Conservation (phyloP, 2,797 vertebrate genomes). For the Scomberomorus guttatus region DNA sequence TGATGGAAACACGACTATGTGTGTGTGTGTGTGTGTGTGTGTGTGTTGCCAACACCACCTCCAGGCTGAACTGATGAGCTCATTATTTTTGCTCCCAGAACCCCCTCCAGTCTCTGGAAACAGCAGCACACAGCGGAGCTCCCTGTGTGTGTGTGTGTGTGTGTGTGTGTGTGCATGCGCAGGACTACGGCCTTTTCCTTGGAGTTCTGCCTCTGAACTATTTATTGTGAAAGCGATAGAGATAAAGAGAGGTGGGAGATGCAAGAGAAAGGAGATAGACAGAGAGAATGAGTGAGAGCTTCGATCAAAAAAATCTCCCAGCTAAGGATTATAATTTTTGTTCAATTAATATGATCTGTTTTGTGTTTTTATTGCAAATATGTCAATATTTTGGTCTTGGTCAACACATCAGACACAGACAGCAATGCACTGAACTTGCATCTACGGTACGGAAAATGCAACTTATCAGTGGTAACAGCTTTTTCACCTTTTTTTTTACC, state of each 20-base stretch:
- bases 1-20: background rate
- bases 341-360: background rate
- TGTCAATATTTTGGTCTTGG: background rate
- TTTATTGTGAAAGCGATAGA: constrained; percentile 64
- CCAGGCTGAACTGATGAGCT: constrained; percentile 86
- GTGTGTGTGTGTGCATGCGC: constrained; percentile 27
- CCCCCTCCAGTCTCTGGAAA: constrained; percentile 75
- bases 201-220: constrained; percentile 70
- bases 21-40: constrained; percentile 30
- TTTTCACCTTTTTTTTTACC: background rate
- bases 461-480: background rate
- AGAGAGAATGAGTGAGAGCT: constrained; percentile 6
- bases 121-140: constrained; percentile 65
- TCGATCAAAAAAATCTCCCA: background rate
- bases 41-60: constrained; percentile 79
- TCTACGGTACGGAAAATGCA: background rate
- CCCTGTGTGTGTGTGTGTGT: constrained; percentile 36
- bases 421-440: background rate
- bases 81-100: constrained; percentile 86
- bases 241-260: constrained; percentile 64
- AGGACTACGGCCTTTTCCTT: constrained; percentile 63
- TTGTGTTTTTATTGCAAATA: constrained; percentile 4
- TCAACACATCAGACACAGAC: background rate
- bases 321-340: background rate
- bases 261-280: background rate